Evolutionary conservation across 1,140 invertebrate genomes (phyloP).

Genomic region (Elysia chlorotica): DNA sequence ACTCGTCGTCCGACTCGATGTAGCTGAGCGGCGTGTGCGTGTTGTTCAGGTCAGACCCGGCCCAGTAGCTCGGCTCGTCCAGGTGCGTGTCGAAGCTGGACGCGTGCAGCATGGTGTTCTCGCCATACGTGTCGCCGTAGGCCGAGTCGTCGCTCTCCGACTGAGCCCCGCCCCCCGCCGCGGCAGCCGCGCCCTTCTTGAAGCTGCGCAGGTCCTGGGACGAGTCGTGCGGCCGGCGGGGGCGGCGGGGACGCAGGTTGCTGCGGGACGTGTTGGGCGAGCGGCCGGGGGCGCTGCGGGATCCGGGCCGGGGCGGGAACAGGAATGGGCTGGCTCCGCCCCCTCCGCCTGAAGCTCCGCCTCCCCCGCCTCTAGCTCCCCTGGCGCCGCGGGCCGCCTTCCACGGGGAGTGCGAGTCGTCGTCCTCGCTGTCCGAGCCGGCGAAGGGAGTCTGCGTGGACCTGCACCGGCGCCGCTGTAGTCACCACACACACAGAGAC

Average conservation of each 20-base stretch:
- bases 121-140: constrained; percentile 54
- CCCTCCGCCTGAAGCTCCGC: constrained; percentile 23
- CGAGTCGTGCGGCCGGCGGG: constrained; percentile 28
- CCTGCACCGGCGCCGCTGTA: constrained; percentile 22
- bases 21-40: constrained; percentile 8
- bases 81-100: constrained; percentile 55
- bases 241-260: constrained; percentile 21
- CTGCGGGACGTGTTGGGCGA: constrained; percentile 28
- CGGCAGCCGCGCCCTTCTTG: constrained; percentile 36
- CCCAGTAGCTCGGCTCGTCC: constrained; percentile 37
- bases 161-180: constrained; percentile 29
- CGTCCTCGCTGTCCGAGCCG: constrained; percentile 35
- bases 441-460: constrained; percentile 28
- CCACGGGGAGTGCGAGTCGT: constrained; percentile 29
- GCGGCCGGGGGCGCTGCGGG: constrained; percentile 15
- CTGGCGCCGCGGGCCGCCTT: constrained; percentile 15
- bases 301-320: constrained; percentile 10
- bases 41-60: constrained; percentile 25
- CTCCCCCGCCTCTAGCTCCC: constrained; percentile 14
- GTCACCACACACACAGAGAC: constrained; percentile 20
- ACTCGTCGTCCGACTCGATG: constrained; percentile 50
- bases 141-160: constrained; percentile 57
- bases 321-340: not conserved
- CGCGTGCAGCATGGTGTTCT: constrained; percentile 53
- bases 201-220: constrained; percentile 26